Percentiles rank a stretch among this genome's conserved stretches.
These are phyloP conservation scores for Clitarchus hookeri DNA, from an alignment of 2,888 invertebrate genomes.

Conservation along the genomic window DNA sequence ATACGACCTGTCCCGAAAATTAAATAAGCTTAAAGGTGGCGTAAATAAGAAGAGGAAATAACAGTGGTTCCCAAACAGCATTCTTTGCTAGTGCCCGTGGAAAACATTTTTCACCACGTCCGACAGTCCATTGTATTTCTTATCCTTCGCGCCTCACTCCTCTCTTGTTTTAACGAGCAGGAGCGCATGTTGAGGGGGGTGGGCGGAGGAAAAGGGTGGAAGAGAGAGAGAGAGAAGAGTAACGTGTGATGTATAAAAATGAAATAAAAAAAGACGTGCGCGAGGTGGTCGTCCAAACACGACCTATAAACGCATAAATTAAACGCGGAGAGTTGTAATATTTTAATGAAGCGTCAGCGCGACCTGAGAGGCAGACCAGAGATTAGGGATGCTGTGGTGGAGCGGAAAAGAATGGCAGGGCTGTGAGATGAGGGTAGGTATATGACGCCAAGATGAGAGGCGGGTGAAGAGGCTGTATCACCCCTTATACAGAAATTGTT, in stretches of 20 bases:
- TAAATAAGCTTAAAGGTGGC: constrained; percentile 1
- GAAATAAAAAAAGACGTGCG: not conserved
- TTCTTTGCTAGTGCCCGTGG: not conserved
- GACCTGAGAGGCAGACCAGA: not conserved
- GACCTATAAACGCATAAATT: constrained; percentile 24
- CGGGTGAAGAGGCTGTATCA: too few species aligned
- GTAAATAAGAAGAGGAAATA: constrained; percentile 1
- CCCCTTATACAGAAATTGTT: too few species aligned
- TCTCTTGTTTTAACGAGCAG: constrained; percentile 17
- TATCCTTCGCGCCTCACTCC: not conserved
- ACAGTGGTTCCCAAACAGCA: not conserved
- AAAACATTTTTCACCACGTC: constrained; percentile 22
- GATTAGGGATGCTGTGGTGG: not conserved
- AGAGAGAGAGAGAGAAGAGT: too few species aligned
- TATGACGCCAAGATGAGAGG: too few species aligned
- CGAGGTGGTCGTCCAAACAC: not conserved
- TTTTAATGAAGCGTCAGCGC: constrained; percentile 15
- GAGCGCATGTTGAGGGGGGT: not conserved
- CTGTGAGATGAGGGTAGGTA: not conserved
- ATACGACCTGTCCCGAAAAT: not conserved
- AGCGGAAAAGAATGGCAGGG: not conserved
- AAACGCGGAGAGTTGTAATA: constrained; percentile 20
- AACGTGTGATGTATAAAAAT: not conserved
- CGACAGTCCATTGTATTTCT: constrained; percentile 20
- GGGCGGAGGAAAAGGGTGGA: too few species aligned